Conservation (phyloP, 2,888 invertebrate genomes). For the Sceliomorpha sp. region DNA sequence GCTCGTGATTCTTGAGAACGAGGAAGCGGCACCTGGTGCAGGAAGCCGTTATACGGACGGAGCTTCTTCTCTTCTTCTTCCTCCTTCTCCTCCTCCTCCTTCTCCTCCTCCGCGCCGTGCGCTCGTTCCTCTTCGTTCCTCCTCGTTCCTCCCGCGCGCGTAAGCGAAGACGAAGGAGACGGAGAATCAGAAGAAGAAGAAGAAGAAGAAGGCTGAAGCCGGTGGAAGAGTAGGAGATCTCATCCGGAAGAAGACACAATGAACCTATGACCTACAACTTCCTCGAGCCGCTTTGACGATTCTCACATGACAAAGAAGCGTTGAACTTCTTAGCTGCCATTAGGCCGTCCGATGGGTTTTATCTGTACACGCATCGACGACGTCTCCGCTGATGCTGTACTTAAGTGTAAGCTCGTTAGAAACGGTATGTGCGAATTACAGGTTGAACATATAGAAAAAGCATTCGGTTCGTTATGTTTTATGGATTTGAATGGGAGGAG, state of each 20-base stretch:
- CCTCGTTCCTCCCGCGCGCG: background rate
- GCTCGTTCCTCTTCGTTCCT: slow-evolving; percentile 1
- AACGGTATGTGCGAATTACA: too few relatives aligned
- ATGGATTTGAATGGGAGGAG: too few relatives aligned
- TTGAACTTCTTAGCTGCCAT: too few relatives aligned
- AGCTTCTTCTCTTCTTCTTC: slow-evolving; percentile 53
- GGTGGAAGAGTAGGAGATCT: slow-evolving; percentile 20
- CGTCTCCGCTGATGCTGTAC: too few relatives aligned
- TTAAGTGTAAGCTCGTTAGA: too few relatives aligned
- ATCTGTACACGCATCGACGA: too few relatives aligned
- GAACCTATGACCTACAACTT: slow-evolving; percentile 56
- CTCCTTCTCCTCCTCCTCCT: slow-evolving; percentile 22
- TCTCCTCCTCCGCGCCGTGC: slow-evolving; percentile 41
- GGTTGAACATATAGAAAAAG: too few relatives aligned
- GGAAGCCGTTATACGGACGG: slow-evolving; percentile 64
- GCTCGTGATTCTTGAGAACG: slow-evolving; percentile 63
- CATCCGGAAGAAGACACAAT: slow-evolving; percentile 56
- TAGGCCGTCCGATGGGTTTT: too few relatives aligned
- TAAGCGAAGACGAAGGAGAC: slow-evolving; percentile 1
- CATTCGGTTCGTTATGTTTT: too few relatives aligned
- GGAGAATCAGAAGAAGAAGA: slow-evolving; percentile 14
- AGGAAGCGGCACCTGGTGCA: slow-evolving; percentile 64
- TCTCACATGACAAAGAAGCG: too few relatives aligned
- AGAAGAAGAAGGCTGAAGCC: slow-evolving; percentile 29
- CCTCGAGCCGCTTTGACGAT: slow-evolving; percentile 16